Base-by-base conservation (phyloP, 2,113 vertebrate species). In the Brienomyrus brachyistius region DNA sequence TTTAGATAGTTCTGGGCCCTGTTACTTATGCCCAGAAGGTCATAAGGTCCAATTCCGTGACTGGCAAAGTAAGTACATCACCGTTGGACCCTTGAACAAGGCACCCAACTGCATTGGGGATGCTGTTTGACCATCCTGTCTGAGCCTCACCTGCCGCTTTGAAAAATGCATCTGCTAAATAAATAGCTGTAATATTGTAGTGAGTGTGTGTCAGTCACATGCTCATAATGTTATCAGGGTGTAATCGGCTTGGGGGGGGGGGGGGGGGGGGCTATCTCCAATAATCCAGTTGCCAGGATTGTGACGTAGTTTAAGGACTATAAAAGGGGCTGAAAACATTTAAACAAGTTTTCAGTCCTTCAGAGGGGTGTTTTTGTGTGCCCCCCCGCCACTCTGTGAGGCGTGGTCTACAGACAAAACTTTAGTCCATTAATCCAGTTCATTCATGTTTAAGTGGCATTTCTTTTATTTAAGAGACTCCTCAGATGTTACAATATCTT, bases 401-500 rank as follows among this genome's bases (percentile, higher is more conserved):
- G 74, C 74, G 1, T 77, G 74, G 35, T 43, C 35, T 40, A 19
- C 5, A 80, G 17, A 7, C 74, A 80, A 1, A 43, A 80, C 31
- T 43, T 17, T 43, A 43, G 62, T 31, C 62, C 62, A 70, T 70
- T 70, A 40, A 43, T 80, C 35, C 74, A 80, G 74, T 7, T n/a
- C 5, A 80, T 80, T 80, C 40, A 80, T 80, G 35, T 80, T 80
- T 80, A 40, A 85, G 82, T 85, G 40, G 82, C 19, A 23, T 85
- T 85, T 47, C 47, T n/a, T 85, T 85, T 50, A 85, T 80, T 80
- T 19, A 80, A 80, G 74, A 85, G 19, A 85, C 23, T 85, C 21
- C 45, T 43, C 74, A 80, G 13, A 80, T 80, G 31, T 80, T 80
- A 43, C 35, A 80, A 80, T 94, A 93, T 91, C 91, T 56, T 92